Evolutionary conservation across 2,888 invertebrate genomes (phyloP).

Genomic region (Plusia festucae): DNA sequence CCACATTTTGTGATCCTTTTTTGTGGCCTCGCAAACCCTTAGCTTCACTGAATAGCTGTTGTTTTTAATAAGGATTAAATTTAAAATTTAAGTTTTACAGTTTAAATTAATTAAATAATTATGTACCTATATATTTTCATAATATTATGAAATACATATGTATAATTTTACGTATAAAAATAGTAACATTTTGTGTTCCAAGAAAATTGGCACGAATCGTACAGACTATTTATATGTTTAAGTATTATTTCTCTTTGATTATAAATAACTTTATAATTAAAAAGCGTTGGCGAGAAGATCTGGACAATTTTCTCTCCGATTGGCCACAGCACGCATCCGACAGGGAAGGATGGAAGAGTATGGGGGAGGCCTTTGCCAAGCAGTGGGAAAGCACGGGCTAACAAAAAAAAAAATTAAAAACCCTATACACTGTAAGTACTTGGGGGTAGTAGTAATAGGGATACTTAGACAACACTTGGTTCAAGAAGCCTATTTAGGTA

Average conservation of each 20-base stretch:
- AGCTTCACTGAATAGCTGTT: constrained; percentile 27
- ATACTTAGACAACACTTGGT: too few species aligned
- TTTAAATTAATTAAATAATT: background rate
- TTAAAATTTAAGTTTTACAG: constrained; percentile 3
- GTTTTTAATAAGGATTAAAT: constrained; percentile 30
- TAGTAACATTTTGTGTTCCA: background rate
- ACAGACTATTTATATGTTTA: background rate
- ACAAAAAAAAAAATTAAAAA: too few species aligned
- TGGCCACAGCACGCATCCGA: too few species aligned
- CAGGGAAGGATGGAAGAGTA: too few species aligned
- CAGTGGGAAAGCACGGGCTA: too few species aligned
- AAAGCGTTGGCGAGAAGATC: too few species aligned
- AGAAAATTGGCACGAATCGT: background rate
- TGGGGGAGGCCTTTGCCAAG: too few species aligned
- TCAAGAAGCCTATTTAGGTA: too few species aligned
- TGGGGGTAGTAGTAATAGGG: background rate
- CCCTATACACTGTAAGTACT: too few species aligned
- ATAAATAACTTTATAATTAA: background rate
- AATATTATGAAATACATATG: too few species aligned
- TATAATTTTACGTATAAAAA: background rate
- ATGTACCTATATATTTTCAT: too few species aligned
- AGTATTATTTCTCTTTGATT: background rate
- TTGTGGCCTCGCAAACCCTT: constrained; percentile 21
- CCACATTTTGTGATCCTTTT: constrained; percentile 38
- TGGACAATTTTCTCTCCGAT: too few species aligned